Conservation (phyloP, 2,888 invertebrate species). For the Drosophila meridiana region DNA sequence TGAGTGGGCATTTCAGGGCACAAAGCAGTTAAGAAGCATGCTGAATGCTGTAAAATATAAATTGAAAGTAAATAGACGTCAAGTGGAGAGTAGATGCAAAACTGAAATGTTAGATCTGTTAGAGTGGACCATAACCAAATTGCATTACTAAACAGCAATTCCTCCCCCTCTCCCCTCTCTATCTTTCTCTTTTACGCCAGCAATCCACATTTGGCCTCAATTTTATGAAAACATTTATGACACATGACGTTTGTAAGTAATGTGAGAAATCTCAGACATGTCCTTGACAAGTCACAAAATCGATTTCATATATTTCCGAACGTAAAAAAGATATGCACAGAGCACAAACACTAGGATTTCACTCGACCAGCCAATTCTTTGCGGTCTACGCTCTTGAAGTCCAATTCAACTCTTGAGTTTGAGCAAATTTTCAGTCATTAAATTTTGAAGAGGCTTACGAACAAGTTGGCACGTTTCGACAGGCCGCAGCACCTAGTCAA, state of each 20-base stretch:
- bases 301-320: neutral
- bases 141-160: slow-evolving; percentile 10
- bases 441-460: slow-evolving; percentile 54
- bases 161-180: neutral
- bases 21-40: neutral
- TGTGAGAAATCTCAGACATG: slow-evolving; percentile 2
- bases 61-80: slow-evolving; percentile 52
- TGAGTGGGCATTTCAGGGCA: neutral
- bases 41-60: slow-evolving; percentile 38
- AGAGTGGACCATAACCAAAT: slow-evolving; percentile 18
- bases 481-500: slow-evolving; percentile 33
- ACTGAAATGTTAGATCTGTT: slow-evolving; percentile 29
- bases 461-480: slow-evolving; percentile 43
- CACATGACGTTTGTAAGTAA: slow-evolving; percentile 2
- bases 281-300: slow-evolving; percentile 15
- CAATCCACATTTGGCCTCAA: slow-evolving; percentile 6
- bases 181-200: neutral
- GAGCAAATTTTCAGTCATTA: slow-evolving; percentile 64
- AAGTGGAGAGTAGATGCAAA: slow-evolving; percentile 30
- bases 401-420: slow-evolving; percentile 39
- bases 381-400: slow-evolving; percentile 45
- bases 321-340: slow-evolving; percentile 3
- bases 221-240: slow-evolving; percentile 9
- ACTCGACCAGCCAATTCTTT: slow-evolving; percentile 55
- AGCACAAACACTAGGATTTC: slow-evolving; percentile 1